phyloP scores from a whole-genome alignment of 2,888 invertebrate species.

The Callosobruchus maculatus region DNA sequence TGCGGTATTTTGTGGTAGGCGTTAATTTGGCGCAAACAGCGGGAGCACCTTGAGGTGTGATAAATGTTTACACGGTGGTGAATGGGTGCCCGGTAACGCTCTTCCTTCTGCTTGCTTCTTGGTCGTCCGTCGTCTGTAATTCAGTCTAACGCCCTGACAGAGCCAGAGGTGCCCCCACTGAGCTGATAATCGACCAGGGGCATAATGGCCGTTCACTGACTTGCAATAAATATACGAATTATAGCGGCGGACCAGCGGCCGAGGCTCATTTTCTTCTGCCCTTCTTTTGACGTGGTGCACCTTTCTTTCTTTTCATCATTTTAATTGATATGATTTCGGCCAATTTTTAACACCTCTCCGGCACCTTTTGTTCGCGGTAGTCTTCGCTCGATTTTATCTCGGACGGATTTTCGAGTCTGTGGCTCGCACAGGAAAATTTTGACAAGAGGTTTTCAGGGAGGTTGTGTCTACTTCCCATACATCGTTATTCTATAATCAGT shows the following conservation, averaged over 20 bases:
- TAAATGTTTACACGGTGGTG: constrained; percentile 12
- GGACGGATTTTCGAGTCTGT: neutral
- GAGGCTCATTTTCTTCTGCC: neutral
- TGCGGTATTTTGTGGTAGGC: neutral
- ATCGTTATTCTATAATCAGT: too few relatives aligned
- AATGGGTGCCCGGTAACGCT: too few relatives aligned
- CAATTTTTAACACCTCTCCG: neutral
- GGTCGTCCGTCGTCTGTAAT: too few relatives aligned
- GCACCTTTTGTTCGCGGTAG: neutral
- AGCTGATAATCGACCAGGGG: constrained; percentile 14
- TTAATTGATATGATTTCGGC: constrained; percentile 3
- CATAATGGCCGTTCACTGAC: constrained; percentile 19
- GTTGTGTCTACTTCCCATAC: too few relatives aligned
- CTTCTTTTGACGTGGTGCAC: neutral
- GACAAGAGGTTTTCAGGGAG: too few relatives aligned
- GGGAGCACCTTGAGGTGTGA: neutral
- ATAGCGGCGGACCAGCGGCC: too few relatives aligned
- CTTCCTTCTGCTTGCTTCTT: too few relatives aligned
- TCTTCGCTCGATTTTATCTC: neutral
- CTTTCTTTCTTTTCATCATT: constrained; percentile 1
- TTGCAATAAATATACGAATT: constrained; percentile 10
- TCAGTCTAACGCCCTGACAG: constrained; percentile 18
- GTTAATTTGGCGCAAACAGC: neutral
- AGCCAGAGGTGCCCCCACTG: constrained; percentile 15
- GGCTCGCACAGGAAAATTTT: too few relatives aligned